These are phyloP conservation scores for Venustoraphidia nigricollis DNA, from an alignment of 2,888 invertebrate species.

Conservation along the genomic window DNA sequence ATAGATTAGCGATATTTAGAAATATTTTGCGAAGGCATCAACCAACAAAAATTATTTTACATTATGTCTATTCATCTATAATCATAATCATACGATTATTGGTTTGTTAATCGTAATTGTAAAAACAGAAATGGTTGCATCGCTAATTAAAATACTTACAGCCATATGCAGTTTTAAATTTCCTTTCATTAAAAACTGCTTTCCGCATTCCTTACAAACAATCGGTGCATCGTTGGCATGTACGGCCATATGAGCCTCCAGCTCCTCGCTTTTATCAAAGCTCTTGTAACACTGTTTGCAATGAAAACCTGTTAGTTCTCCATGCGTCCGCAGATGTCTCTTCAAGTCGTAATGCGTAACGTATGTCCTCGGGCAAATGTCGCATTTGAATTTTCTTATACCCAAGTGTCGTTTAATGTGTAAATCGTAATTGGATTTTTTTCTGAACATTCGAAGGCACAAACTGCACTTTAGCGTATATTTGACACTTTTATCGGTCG, in stretches of 20 bases:
- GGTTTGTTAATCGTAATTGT: too few relatives aligned
- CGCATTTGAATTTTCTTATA: background rate
- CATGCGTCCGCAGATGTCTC: background rate
- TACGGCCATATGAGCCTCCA: slow-evolving; percentile 4
- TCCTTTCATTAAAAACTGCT: background rate
- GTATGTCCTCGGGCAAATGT: background rate
- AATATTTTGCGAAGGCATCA: too few relatives aligned
- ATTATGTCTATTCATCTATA: too few relatives aligned
- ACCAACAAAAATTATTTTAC: too few relatives aligned
- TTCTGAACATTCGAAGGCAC: too few relatives aligned
- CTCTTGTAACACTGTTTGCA: background rate
- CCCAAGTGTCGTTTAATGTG: too few relatives aligned
- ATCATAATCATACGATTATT: too few relatives aligned
- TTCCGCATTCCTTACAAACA: slow-evolving; percentile 7
- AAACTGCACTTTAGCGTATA: too few relatives aligned
- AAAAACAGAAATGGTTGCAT: too few relatives aligned
- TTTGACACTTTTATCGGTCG: too few relatives aligned
- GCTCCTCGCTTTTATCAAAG: background rate
- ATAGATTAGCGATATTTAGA: too few relatives aligned
- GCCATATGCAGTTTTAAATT: slow-evolving; percentile 1
- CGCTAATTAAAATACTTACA: background rate
- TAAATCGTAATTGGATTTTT: too few relatives aligned
- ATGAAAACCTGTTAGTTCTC: background rate
- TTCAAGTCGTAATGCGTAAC: background rate
- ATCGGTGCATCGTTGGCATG: slow-evolving; percentile 3